Evolutionary conservation across 2,797 vertebrate species (phyloP), one percentile per base, ranked within the genome.

Genomic region (Hirundo rustica): DNA sequence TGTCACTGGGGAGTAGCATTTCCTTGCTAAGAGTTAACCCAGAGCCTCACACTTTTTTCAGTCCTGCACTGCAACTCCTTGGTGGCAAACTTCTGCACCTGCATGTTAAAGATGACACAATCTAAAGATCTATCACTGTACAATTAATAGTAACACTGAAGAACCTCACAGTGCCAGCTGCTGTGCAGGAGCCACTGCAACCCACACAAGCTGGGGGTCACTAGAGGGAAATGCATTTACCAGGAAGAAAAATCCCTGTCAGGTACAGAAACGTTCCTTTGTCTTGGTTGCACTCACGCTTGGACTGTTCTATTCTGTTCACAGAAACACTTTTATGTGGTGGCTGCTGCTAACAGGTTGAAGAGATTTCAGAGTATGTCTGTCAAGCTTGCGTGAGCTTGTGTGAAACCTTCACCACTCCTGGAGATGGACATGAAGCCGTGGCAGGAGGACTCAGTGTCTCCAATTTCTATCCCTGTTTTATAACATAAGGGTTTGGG

Each of bases 271-370:
- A 80, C 38, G 4, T 36, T 65, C 15, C 61, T 70, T 74, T 71
- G 11, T 50, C 14, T 61, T 29, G 13, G 27, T 7, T 86, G 30
- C 6, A 40, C 76, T 97, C 61, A 94, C 0, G 0, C 22, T 77
- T 40, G 34, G 10, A 40, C 82, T 92, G n/a, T 51, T 81, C 65
- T 86, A 51, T 91, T 96, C 82, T 51, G 32, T 94, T 96, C 34
- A 61, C 97, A 99, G 99, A 99, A 99, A 97, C 98, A 99, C 93
- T 99, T 99, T 93, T 98, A 98, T 2, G 98, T 96, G 48, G 98
- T 99, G 53, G 97, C 98, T 60, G 98, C 99, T 38, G 98, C 98
- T 50, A 99, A 99, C 97, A 97, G 99, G 73, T 96, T 99, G 95
- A 98, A 98, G 96, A 98, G 98, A 81, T 98, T 98, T 97, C 96